Conservation (phyloP, 2,797 vertebrate genomes). For the Gouania willdenowi region DNA sequence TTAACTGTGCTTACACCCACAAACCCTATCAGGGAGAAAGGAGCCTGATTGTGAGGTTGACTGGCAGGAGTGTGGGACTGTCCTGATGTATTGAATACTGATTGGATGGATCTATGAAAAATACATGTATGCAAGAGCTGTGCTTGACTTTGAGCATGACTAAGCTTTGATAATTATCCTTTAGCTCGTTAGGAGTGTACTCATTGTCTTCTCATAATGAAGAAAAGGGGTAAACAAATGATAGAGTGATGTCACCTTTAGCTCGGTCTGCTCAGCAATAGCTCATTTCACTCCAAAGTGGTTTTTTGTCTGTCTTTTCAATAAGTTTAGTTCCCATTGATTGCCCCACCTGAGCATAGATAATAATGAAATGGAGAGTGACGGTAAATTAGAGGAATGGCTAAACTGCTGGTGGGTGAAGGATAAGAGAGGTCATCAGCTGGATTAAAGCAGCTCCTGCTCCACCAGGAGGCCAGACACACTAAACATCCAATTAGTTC, state of each 20-base stretch:
- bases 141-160: conserved; percentile 29
- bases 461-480: conserved; percentile 26
- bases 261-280: conserved; percentile 12
- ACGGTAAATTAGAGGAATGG: conserved; percentile 10
- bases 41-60: conserved; percentile 7
- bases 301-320: background rate
- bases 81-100: conserved; percentile 43
- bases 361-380: conserved; percentile 34
- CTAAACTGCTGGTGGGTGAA: conserved; percentile 16
- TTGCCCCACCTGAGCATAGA: background rate
- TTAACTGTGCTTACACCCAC: conserved; percentile 1
- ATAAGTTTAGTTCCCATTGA: conserved; percentile 20
- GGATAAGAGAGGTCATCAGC: conserved; percentile 30
- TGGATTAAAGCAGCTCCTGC: conserved; percentile 28
- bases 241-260: conserved; percentile 11
- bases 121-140: conserved; percentile 23
- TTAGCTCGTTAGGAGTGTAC: conserved; percentile 29
- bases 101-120: conserved; percentile 37
- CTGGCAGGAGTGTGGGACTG: conserved; percentile 24
- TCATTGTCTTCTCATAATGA: conserved; percentile 43
- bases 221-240: conserved; percentile 47
- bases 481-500: conserved; percentile 37
- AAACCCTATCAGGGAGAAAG: conserved; percentile 21
- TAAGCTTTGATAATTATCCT: conserved; percentile 55
- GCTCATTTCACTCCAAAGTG: conserved; percentile 1